Evolutionary conservation across 2,113 vertebrate species (phyloP).

Genomic region (Pyxicephalus adspersus): DNA sequence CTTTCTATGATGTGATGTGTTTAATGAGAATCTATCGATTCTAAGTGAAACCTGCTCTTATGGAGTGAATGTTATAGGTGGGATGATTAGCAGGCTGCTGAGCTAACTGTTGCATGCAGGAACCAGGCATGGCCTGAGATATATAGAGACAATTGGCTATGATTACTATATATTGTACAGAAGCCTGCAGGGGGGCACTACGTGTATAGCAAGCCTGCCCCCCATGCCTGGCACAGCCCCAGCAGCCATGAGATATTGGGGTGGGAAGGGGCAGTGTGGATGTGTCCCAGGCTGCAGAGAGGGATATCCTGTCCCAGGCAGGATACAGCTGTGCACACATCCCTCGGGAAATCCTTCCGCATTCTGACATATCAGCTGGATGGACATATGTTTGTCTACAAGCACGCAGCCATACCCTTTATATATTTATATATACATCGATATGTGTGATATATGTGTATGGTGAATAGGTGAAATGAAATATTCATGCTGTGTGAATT

Average conservation of each 20-base stretch:
- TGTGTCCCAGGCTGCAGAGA: slow-evolving; percentile 48
- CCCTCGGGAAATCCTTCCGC: slow-evolving; percentile 55
- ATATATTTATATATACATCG: too few species aligned
- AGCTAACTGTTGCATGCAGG: too few species aligned
- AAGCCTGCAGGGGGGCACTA: too few species aligned
- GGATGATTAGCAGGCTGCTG: too few species aligned
- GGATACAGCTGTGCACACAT: slow-evolving; percentile 56
- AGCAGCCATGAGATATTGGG: slow-evolving; percentile 13
- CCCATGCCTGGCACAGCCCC: neutral
- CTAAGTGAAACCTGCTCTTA: too few species aligned
- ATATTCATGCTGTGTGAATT: slow-evolving; percentile 42
- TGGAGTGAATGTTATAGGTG: too few species aligned
- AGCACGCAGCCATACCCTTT: neutral
- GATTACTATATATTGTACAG: too few species aligned
- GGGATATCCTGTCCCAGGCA: slow-evolving; percentile 55
- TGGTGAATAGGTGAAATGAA: neutral
- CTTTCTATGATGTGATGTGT: too few species aligned
- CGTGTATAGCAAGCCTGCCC: too few species aligned
- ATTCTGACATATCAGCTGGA: slow-evolving; percentile 38
- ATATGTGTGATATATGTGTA: neutral
- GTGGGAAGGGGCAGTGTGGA: slow-evolving; percentile 48
- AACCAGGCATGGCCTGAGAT: too few species aligned
- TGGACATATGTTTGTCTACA: slow-evolving; percentile 26
- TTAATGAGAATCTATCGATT: too few species aligned
- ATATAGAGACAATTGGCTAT: too few species aligned